Evolutionary conservation across 1,140 invertebrate genomes (phyloP).

Genomic region (Musca domestica): DNA sequence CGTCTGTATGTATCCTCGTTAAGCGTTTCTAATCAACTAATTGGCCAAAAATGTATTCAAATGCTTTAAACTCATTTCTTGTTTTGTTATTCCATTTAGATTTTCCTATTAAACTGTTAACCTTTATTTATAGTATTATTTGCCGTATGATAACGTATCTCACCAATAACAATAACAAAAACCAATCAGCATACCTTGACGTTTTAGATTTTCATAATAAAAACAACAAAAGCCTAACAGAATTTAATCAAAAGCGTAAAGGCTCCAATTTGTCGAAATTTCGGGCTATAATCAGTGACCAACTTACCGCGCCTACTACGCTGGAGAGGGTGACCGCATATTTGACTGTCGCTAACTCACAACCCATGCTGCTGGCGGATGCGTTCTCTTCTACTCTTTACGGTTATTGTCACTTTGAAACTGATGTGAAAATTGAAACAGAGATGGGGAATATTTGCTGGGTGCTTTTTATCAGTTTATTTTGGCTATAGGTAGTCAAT

Average conservation of each 20-base stretch:
- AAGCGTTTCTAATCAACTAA: neutral
- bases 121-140: neutral
- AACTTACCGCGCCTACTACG: slow-evolving; percentile 8
- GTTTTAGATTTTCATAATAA: no score
- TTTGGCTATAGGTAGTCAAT: no score
- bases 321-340: neutral
- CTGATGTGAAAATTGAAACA: no score
- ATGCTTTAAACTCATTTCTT: neutral
- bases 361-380: neutral
- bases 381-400: no score
- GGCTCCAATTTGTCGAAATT: no score
- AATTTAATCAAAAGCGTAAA: no score
- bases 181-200: neutral
- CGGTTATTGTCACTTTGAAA: no score
- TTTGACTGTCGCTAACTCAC: slow-evolving; percentile 4
- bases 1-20: neutral
- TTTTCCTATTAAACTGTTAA: neutral
- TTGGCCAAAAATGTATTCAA: neutral
- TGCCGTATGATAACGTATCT: slow-evolving; percentile 1
- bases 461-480: no score
- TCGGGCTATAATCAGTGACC: neutral
- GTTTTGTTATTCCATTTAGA: neutral
- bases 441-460: no score
- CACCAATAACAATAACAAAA: neutral
- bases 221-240: no score